A percentile compares a stretch with the other conserved stretches of the same genome.
These are phyloP conservation scores for Scomberomorus guttatus DNA, from an alignment of 2,797 vertebrate genomes.

Conservation along the genomic window DNA sequence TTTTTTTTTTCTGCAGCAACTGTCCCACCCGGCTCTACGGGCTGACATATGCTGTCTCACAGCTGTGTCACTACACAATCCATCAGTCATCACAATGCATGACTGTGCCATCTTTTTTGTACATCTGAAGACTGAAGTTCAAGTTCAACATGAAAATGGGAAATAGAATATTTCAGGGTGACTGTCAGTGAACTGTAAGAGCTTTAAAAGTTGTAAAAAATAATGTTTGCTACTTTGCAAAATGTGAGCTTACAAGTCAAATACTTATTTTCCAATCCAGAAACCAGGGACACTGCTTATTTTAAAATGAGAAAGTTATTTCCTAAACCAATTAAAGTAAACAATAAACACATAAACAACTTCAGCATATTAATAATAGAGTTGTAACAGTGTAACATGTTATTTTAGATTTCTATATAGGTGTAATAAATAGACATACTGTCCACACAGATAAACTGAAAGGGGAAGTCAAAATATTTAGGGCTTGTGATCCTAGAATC, in stretches of 20 bases:
- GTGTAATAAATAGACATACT: no score
- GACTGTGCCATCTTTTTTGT: background rate
- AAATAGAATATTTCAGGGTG: background rate
- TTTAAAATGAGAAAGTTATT: no score
- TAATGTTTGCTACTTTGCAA: background rate
- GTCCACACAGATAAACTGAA: no score
- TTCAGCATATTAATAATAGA: no score
- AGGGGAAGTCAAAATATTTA: no score
- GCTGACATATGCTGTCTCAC: constrained; percentile 3
- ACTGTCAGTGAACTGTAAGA: background rate
- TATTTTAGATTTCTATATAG: no score
- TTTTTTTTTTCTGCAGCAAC: constrained; percentile 27
- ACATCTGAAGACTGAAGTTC: constrained; percentile 29
- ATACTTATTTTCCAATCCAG: background rate
- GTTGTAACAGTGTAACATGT: no score
- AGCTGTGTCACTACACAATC: constrained; percentile 15
- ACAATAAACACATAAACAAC: no score
- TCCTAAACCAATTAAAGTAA: no score
- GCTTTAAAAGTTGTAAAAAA: background rate
- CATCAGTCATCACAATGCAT: background rate
- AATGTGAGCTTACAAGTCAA: background rate
- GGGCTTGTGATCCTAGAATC: no score
- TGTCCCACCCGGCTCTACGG: constrained; percentile 6
- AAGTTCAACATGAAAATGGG: constrained; percentile 7
- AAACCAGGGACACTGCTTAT: no score